Evolutionary conservation across 2,797 vertebrate species (phyloP), one percentile per base, ranked within the genome.

Genomic region (Agapornis canus): DNA sequence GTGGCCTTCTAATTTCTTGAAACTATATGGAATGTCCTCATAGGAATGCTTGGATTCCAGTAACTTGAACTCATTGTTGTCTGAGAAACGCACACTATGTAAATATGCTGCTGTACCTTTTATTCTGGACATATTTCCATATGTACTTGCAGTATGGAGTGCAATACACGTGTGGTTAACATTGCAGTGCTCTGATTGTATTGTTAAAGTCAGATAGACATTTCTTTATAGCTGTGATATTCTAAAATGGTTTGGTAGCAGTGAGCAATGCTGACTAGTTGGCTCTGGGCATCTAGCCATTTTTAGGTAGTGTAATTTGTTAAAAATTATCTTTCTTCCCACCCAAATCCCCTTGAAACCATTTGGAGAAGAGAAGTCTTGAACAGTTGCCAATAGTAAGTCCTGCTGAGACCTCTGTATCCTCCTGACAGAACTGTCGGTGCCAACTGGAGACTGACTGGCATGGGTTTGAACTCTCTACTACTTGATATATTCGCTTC

Each of bases 221-320:
- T 59, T 93, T 96, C 52, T 87, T 85, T 69, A 59, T 82, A 92
- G 76, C 32, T 49, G 9, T 51, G 51, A 66, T 84, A 79, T 91
- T 91, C 94, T 81, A 66, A 83, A 91, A 59, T 71, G 27, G 88
- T 60, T 80, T 86, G 72, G 57, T 91, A 63, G 91, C 51, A 76
- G 85, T 90, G 85, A 91, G 84, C 90, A 75, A 92, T 65, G 92
- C 91, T 91, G 72, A 72, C 79, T 65, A 84, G 94, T 94, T 94
- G 85, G 82, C 95, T 96, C 89, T 80, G 94, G 90, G 96, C 92
- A 94, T 83, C 75, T 69, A 31, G 90, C 93, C 93, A 95, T 94
- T 86, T 94, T 83, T 78, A 97, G 94, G 95, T 96, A 95, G 96
- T 95, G 96, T 93, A 92, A 93, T 92, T 95, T 95, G 89, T 96